phyloP scores from a whole-genome alignment of 2,888 invertebrate genomes.

The Oligia fasciuncula region DNA sequence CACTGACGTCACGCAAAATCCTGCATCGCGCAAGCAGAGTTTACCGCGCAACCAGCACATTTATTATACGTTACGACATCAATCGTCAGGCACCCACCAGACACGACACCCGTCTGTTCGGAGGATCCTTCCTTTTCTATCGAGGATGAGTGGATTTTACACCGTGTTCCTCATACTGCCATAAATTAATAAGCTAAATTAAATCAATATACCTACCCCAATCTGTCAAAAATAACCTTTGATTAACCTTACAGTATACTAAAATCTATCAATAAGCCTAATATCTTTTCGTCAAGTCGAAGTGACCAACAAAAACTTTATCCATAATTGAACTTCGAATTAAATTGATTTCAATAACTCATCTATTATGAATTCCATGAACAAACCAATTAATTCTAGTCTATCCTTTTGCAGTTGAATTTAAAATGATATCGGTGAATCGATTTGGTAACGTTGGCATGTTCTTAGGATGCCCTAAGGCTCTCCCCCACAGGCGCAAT shows the following conservation, averaged over 20 bases:
- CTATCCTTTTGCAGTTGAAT: constrained; percentile 14
- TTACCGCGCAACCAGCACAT: too few relatives aligned
- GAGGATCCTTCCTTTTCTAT: too few relatives aligned
- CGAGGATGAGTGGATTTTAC: too few relatives aligned
- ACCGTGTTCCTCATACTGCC: too few relatives aligned
- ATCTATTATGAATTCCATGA: constrained; percentile 34
- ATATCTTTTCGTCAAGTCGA: not conserved
- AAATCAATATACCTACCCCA: not conserved
- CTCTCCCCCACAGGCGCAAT: too few relatives aligned
- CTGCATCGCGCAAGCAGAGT: too few relatives aligned
- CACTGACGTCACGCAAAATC: too few relatives aligned
- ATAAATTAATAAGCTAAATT: not conserved
- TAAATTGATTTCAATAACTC: constrained; percentile 52
- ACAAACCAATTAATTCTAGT: constrained; percentile 51
- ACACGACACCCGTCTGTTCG: too few relatives aligned
- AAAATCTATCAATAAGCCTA: not conserved
- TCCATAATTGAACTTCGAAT: constrained; percentile 41
- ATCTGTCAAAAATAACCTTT: not conserved
- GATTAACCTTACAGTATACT: not conserved
- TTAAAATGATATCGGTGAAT: constrained; percentile 26
- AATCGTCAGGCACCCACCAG: too few relatives aligned
- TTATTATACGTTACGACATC: too few relatives aligned
- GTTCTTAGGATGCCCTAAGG: not conserved
- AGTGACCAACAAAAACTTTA: constrained; percentile 22
- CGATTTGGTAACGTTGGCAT: not conserved